These are phyloP conservation scores for Papilio gigon DNA, from an alignment of 2,888 invertebrate genomes.

Conservation along the genomic window DNA sequence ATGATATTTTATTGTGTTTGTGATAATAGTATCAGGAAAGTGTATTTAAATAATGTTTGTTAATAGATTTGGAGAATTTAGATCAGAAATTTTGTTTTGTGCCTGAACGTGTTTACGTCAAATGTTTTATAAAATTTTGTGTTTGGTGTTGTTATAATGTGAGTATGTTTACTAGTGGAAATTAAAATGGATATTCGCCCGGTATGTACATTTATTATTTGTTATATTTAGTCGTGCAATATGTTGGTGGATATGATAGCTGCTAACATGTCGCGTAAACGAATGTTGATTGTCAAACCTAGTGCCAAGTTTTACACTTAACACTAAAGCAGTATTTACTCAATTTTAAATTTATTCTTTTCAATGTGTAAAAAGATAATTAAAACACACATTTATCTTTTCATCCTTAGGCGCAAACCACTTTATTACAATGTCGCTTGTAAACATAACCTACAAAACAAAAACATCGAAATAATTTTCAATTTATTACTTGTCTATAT, in stretches of 20 bases:
- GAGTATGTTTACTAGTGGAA: slow-evolving; percentile 54
- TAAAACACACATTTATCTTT: background rate
- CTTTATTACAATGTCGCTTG: slow-evolving; percentile 56
- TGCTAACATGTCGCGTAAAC: slow-evolving; percentile 60
- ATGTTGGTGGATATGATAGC: slow-evolving; percentile 55
- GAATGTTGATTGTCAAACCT: slow-evolving; percentile 66
- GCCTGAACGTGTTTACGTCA: slow-evolving; percentile 74
- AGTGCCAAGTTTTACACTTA: slow-evolving; percentile 52
- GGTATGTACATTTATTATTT: slow-evolving; percentile 54
- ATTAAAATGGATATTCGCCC: slow-evolving; percentile 52
- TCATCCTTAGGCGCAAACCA: background rate
- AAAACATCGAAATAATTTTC: slow-evolving; percentile 21
- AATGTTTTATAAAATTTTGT: slow-evolving; percentile 64
- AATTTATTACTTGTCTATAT: background rate
- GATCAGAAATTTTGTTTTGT: slow-evolving; percentile 47
- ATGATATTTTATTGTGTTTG: slow-evolving; percentile 42
- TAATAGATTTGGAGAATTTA: slow-evolving; percentile 43
- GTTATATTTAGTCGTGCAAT: slow-evolving; percentile 46
- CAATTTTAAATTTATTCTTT: background rate
- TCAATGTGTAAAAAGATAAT: background rate
- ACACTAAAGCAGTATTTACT: slow-evolving; percentile 35
- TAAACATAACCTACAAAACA: slow-evolving; percentile 78
- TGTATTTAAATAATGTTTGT: slow-evolving; percentile 29
- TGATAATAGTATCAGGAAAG: slow-evolving; percentile 43
- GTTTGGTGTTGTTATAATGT: slow-evolving; percentile 55